Evolutionary conservation across 2,797 vertebrate genomes (phyloP).

Genomic region (Gallinago stenura): DNA sequence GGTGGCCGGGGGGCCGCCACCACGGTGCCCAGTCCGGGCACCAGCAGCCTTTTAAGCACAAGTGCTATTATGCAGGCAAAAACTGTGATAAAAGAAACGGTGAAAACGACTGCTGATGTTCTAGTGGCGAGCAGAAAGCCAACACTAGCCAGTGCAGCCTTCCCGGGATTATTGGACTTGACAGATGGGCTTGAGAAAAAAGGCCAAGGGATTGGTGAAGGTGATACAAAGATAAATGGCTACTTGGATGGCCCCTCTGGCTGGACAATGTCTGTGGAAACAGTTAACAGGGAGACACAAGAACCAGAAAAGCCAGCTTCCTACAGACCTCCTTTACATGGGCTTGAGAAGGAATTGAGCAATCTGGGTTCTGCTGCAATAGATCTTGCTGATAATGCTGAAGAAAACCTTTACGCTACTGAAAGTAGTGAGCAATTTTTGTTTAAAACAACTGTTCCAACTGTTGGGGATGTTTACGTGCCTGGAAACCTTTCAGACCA

Average conservation of each 20-base stretch:
- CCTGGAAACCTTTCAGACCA: background rate
- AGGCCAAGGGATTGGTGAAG: background rate
- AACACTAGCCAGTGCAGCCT: fast-evolving
- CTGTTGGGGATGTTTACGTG: background rate
- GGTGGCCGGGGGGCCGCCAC: background rate
- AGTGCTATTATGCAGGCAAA: fast-evolving
- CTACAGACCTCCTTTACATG: background rate
- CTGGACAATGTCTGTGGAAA: background rate
- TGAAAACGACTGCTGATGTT: fast-evolving
- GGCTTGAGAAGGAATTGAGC: background rate
- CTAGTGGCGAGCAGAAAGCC: background rate
- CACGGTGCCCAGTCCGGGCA: fast-evolving
- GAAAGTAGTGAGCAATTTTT: background rate
- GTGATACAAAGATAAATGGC: background rate
- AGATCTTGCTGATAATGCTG: background rate
- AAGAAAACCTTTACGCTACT: background rate
- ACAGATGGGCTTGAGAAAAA: fast-evolving
- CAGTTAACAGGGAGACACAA: background rate
- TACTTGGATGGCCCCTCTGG: background rate
- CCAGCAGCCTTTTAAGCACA: fast-evolving
- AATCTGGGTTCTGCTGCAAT: background rate
- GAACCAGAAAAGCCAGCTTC: background rate
- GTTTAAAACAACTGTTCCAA: background rate
- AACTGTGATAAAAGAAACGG: fast-evolving
- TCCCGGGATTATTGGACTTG: background rate